phyloP scores from a whole-genome alignment of 2,113 vertebrate species.

The Sinocyclocheilus rhinocerous region DNA sequence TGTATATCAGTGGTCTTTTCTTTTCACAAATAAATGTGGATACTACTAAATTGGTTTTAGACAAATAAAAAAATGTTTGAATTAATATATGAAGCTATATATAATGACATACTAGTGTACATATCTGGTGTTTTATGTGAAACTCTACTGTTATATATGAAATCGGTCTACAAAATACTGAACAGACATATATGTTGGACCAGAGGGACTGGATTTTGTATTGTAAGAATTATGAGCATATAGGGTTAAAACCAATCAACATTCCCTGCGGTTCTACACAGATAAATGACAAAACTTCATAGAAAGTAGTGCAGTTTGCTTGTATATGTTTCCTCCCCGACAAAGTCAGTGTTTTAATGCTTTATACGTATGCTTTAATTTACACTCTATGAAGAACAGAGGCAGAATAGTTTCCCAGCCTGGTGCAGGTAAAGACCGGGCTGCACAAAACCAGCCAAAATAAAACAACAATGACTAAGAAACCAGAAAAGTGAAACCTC shows the following conservation, averaged over 20 bases:
- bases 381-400: neutral
- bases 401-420: neutral
- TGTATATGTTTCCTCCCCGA: neutral
- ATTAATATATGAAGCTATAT: neutral
- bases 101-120: neutral
- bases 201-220: neutral
- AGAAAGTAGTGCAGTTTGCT: neutral
- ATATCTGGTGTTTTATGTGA: neutral
- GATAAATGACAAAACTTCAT: neutral
- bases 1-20: neutral
- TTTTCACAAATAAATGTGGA: neutral
- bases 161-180: neutral
- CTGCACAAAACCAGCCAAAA: slow-evolving; percentile 2
- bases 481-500: neutral
- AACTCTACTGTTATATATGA: neutral
- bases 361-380: too few relatives aligned
- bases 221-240: neutral
- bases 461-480: neutral
- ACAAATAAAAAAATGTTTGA: neutral
- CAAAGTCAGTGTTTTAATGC: too few relatives aligned
- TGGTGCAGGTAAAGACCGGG: slow-evolving; percentile 5
- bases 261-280: neutral
- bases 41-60: neutral
- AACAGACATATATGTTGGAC: neutral
- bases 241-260: neutral